Evolutionary conservation across 1,140 invertebrate genomes (phyloP).

Genomic region (Leptinotarsa undecemlineata): DNA sequence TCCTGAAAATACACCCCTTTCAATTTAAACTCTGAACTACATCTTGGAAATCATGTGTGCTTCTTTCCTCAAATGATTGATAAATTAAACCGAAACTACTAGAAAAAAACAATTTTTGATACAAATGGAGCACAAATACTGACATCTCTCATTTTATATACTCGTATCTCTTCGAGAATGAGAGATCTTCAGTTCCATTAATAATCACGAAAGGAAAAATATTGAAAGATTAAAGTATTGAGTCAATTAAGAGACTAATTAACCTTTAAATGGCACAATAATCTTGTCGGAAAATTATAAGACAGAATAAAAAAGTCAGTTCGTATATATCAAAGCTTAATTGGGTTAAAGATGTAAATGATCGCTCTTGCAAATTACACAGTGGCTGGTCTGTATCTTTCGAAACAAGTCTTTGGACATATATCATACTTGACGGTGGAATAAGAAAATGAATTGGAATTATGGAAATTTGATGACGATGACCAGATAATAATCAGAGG

Average conservation of each 20-base stretch:
- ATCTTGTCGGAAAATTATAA: slow-evolving; percentile 16
- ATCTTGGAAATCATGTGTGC: too few species aligned
- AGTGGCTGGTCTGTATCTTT: slow-evolving; percentile 16
- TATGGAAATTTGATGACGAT: slow-evolving; percentile 25
- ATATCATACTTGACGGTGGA: slow-evolving; percentile 22
- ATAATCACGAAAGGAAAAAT: slow-evolving; percentile 3
- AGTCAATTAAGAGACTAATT: slow-evolving; percentile 31
- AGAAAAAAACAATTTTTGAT: neutral
- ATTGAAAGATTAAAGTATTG: slow-evolving; percentile 23
- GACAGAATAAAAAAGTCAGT: slow-evolving; percentile 7
- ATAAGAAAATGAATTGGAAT: slow-evolving; percentile 24
- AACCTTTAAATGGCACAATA: slow-evolving; percentile 27
- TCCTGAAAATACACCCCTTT: too few species aligned
- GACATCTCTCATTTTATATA: neutral
- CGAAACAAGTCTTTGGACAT: slow-evolving; percentile 19
- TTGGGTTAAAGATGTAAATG: slow-evolving; percentile 31
- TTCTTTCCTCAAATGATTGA: too few species aligned
- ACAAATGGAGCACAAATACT: neutral
- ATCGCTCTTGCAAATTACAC: slow-evolving; percentile 27
- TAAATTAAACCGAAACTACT: too few species aligned
- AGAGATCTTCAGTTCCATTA: slow-evolving; percentile 3
- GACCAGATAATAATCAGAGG: slow-evolving; percentile 5
- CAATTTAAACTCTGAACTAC: too few species aligned
- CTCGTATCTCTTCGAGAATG: neutral
- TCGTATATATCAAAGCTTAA: slow-evolving; percentile 27